Base-by-base conservation (phyloP, 2,797 vertebrate species). In the Numenius phaeopus region DNA sequence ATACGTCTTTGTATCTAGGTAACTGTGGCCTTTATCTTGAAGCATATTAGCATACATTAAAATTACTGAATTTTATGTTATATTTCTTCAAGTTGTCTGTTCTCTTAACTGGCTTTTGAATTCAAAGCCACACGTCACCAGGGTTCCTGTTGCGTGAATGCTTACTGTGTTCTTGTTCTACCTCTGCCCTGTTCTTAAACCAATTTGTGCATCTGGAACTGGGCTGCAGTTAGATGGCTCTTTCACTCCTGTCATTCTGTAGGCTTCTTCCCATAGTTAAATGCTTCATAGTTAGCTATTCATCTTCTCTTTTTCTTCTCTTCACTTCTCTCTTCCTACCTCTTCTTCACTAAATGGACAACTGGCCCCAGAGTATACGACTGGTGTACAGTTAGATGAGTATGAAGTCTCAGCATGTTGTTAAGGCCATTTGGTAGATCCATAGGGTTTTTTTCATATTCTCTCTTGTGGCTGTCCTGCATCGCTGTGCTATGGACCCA, bases 1-100 rank as follows among this genome's bases (percentile, higher is more conserved):
- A 8, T 47, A 69, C 1, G 3, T 76, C 89, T 92, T 89, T 94
- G 87, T 89, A 49, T 89, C 87, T 76, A 66, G 72, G 84, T 94
- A 94, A 85, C 79, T 49, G 40, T 73, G 62, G 78, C 55, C 69
- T 94, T 93, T 78, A 44, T 83, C 87, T 81, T 83, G 92, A 89
- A 82, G 61, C 50, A 29, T 52, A 61, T 88, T 90, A 91, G 65
- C 46, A 55, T 44, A 40, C 59, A 62, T 76, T 61, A 72, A 49
- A 75, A 40, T 81, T 29, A 79, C 2, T 84, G 30, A 83, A 61
- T 78, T 75, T 87, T 62, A 50, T 44, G 30, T 85, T 79, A 66
- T 83, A 72, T 62, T 75, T 88, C 55, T 95, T 92, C 9, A 21
- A 55, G 39, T 83, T 73, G 34, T 66, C 61, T 87, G 14, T 72